phyloP scores from a whole-genome alignment of 2,888 invertebrate genomes.

The Asteroscopus sphinx region DNA sequence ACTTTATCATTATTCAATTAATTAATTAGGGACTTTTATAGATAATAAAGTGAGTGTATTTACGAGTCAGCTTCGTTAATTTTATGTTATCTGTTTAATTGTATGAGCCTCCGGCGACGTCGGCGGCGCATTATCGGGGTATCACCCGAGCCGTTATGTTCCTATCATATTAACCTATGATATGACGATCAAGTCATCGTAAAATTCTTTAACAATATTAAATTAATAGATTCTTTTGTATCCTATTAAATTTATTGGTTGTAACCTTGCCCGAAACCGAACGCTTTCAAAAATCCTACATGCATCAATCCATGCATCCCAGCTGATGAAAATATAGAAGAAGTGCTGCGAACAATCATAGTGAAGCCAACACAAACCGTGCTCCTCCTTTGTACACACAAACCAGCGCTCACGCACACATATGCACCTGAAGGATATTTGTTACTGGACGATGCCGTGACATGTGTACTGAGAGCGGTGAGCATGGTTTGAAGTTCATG shows the following conservation, averaged over 20 bases:
- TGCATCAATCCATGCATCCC: too few relatives aligned
- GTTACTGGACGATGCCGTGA: too few relatives aligned
- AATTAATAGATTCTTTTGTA: conserved; percentile 13
- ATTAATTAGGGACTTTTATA: conserved; percentile 88
- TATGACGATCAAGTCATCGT: conserved; percentile 63
- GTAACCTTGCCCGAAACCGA: neutral
- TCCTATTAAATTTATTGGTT: conserved; percentile 15
- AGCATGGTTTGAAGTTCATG: too few relatives aligned
- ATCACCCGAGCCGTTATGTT: conserved; percentile 61
- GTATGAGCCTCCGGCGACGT: conserved; percentile 74
- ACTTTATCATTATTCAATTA: conserved; percentile 88
- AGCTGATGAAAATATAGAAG: too few relatives aligned
- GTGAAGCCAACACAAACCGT: too few relatives aligned
- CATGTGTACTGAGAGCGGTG: too few relatives aligned
- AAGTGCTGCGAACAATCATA: too few relatives aligned
- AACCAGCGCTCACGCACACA: too few relatives aligned
- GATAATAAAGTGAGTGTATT: conserved; percentile 86
- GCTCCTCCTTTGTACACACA: too few relatives aligned
- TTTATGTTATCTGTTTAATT: conserved; percentile 87
- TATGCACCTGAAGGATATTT: too few relatives aligned
- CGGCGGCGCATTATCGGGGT: conserved; percentile 63
- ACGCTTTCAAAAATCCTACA: too few relatives aligned
- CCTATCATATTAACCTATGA: conserved; percentile 61
- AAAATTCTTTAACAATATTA: conserved; percentile 45
- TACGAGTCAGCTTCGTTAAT: conserved; percentile 85